phyloP scores from a whole-genome alignment of 2,888 invertebrate genomes.

The Spilarctia lutea region DNA sequence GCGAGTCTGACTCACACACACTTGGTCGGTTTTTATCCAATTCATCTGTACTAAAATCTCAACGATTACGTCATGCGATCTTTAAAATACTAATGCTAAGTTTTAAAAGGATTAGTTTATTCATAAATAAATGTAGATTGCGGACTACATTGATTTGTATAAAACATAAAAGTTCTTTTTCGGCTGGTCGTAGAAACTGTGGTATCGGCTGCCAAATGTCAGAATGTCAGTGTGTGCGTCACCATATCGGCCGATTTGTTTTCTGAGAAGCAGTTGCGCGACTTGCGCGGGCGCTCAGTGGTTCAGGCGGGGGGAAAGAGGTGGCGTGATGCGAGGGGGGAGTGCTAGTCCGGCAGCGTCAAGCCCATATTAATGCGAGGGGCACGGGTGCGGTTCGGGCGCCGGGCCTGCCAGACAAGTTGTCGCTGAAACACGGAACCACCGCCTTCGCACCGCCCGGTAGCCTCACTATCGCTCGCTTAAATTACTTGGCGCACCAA shows the following conservation, averaged over 20 bases:
- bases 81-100: background rate
- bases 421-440: slow-evolving; percentile 77
- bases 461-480: slow-evolving; percentile 52
- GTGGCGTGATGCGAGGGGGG: slow-evolving; percentile 46
- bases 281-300: slow-evolving; percentile 68
- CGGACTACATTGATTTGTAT: background rate
- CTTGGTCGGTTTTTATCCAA: background rate
- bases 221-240: slow-evolving; percentile 58
- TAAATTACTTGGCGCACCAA: slow-evolving; percentile 72
- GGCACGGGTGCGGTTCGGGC: slow-evolving; percentile 52
- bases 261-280: slow-evolving; percentile 78
- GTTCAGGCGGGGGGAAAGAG: slow-evolving; percentile 45
- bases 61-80: background rate
- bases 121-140: background rate
- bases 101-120: background rate
- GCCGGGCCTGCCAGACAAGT: slow-evolving; percentile 82
- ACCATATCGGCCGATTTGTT: slow-evolving; percentile 62
- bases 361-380: slow-evolving; percentile 69
- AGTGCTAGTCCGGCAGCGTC: slow-evolving; percentile 54
- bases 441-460: slow-evolving; percentile 48
- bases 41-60: background rate
- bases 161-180: slow-evolving; percentile 29
- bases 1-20: background rate
- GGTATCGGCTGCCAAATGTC: slow-evolving; percentile 50
- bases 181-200: slow-evolving; percentile 47